Conservation (phyloP, 2,797 vertebrate species). For the Pseudochirops corinnae region DNA sequence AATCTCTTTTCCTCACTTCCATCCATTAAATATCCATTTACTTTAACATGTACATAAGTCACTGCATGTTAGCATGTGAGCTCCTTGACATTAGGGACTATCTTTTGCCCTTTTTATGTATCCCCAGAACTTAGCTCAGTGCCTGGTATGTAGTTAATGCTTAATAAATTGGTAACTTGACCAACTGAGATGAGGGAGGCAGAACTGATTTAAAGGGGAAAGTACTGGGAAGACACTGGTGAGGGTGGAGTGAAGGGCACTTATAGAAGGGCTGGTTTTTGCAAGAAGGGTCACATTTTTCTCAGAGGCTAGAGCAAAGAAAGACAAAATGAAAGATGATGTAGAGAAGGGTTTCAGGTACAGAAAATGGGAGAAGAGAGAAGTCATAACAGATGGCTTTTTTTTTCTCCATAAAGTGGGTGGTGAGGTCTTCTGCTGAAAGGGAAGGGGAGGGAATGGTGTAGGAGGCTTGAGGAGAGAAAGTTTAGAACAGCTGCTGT, state of each 20-base stretch:
- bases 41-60: not conserved
- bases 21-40: too few relatives aligned
- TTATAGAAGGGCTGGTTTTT: not conserved
- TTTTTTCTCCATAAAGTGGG: not conserved
- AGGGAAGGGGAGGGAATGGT: not conserved
- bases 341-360: not conserved
- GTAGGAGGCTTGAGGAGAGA: conserved; percentile 1
- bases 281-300: not conserved
- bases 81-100: not conserved
- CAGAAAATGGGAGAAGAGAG: not conserved
- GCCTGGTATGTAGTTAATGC: not conserved
- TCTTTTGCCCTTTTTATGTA: not conserved
- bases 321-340: not conserved
- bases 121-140: not conserved
- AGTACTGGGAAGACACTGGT: not conserved
- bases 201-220: not conserved
- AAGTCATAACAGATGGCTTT: conserved; percentile 1
- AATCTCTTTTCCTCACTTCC: too few relatives aligned
- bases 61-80: not conserved
- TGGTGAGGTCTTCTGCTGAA: not conserved
- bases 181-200: not conserved
- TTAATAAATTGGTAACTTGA: not conserved
- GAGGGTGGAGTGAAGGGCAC: not conserved
- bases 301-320: not conserved
- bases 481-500: conserved; percentile 4